These are phyloP conservation scores for Halictus rubicundus DNA, from an alignment of 1,140 invertebrate species.

Conservation along the genomic window DNA sequence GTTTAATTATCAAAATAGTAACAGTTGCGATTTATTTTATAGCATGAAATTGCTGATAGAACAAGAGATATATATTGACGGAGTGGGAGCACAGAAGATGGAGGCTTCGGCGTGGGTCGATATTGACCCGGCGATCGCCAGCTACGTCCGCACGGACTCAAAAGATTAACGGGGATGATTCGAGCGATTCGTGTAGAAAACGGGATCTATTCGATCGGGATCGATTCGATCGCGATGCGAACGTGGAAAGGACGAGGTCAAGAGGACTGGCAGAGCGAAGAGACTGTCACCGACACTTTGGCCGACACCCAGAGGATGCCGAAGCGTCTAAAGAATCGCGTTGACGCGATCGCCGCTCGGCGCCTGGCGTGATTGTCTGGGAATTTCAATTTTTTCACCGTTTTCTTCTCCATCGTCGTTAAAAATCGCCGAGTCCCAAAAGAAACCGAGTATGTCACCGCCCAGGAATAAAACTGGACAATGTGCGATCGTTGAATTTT, in stretches of 20 bases:
- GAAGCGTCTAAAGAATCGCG: conserved; percentile 15
- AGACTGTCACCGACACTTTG: conserved; percentile 13
- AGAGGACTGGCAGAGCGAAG: background rate
- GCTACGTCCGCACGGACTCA: too few relatives aligned
- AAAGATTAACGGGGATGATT: too few relatives aligned
- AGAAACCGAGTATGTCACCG: background rate
- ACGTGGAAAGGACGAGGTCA: conserved; percentile 4
- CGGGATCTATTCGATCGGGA: background rate
- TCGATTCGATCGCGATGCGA: background rate
- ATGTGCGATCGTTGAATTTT: too few relatives aligned
- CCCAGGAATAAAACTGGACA: too few relatives aligned
- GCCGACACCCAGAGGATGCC: conserved; percentile 10
- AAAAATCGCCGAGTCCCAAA: background rate
- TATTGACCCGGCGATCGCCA: too few relatives aligned
- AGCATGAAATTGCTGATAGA: too few relatives aligned
- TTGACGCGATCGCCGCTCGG: background rate
- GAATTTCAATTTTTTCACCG: background rate
- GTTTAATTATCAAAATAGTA: too few relatives aligned
- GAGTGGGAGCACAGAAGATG: too few relatives aligned
- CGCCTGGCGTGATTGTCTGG: conserved; percentile 10
- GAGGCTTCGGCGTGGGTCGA: too few relatives aligned
- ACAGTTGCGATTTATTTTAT: too few relatives aligned
- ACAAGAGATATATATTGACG: too few relatives aligned
- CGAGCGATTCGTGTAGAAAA: background rate
- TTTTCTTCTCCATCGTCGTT: background rate